Evolutionary conservation across 2,113 vertebrate genomes (phyloP).

Genomic region (Gambusia affinis): DNA sequence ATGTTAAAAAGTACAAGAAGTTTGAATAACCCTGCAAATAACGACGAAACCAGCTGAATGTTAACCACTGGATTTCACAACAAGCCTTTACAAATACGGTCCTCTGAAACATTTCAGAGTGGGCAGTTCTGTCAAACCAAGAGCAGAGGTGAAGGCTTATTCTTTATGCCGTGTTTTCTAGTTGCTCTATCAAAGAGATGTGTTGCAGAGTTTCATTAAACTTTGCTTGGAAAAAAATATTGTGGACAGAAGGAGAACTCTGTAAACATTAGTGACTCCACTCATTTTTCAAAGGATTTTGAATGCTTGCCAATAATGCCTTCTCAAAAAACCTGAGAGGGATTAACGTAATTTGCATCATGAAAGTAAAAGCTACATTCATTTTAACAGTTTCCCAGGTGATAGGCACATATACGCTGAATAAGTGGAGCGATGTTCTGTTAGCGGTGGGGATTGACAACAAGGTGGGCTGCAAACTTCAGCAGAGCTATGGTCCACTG

Average conservation of each 20-base stretch:
- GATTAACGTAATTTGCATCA: neutral
- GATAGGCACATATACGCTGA: constrained; percentile 10
- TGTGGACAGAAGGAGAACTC: neutral
- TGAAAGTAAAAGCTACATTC: neutral
- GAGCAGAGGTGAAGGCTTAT: neutral
- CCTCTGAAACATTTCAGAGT: too few species aligned
- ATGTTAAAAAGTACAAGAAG: too few species aligned
- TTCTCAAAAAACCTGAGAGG: neutral
- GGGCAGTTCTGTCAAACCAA: neutral
- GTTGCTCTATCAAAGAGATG: neutral
- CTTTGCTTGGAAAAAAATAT: neutral
- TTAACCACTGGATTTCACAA: too few species aligned
- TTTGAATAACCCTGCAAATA: too few species aligned
- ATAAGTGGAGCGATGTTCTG: constrained; percentile 36
- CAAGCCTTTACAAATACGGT: too few species aligned
- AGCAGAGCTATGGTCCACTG: constrained; percentile 41
- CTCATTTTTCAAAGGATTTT: neutral
- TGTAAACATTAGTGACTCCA: neutral
- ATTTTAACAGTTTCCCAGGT: constrained; percentile 1
- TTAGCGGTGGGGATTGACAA: constrained; percentile 40
- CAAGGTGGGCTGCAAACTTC: constrained; percentile 27
- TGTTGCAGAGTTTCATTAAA: neutral
- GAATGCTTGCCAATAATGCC: neutral
- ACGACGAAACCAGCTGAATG: too few species aligned
- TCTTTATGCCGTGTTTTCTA: neutral